These are phyloP conservation scores for Rhagophthalmus giganteus DNA, from an alignment of 2,888 invertebrate genomes.

Conservation along the genomic window DNA sequence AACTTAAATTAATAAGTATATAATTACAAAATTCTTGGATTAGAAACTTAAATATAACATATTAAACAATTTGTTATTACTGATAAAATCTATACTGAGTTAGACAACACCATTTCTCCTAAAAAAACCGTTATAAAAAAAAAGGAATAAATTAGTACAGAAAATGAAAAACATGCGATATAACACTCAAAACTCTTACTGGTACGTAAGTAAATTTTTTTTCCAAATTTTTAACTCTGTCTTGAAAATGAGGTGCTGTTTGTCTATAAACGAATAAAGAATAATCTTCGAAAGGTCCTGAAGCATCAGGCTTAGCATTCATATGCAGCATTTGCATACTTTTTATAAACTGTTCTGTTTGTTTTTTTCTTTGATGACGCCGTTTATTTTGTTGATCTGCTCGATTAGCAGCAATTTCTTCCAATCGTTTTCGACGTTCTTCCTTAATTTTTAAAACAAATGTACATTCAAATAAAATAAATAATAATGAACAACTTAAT, in stretches of 20 bases:
- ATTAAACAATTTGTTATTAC: no score
- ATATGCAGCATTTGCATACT: constrained; percentile 84
- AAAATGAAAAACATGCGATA: constrained; percentile 2
- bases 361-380: constrained; percentile 71
- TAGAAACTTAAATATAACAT: no score
- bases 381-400: constrained; percentile 65
- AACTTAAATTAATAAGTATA: no score
- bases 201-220: constrained; percentile 70
- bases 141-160: no score
- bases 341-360: constrained; percentile 80
- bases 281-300: constrained; percentile 76
- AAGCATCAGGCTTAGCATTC: constrained; percentile 68
- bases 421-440: constrained; percentile 73
- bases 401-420: constrained; percentile 73
- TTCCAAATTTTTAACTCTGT: constrained; percentile 80
- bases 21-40: no score
- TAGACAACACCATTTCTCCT: no score
- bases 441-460: constrained; percentile 57
- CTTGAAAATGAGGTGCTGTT: constrained; percentile 81
- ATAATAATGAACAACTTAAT: not conserved
- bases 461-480: constrained; percentile 3
- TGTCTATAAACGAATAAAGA: constrained; percentile 84
- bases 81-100: no score
- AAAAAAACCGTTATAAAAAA: no score
- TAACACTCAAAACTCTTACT: constrained; percentile 60